A percentile compares a stretch with the other conserved stretches of the same genome.
Evolutionary conservation across 2,113 vertebrate species (phyloP).

Genomic region (Antennarius striatus): DNA sequence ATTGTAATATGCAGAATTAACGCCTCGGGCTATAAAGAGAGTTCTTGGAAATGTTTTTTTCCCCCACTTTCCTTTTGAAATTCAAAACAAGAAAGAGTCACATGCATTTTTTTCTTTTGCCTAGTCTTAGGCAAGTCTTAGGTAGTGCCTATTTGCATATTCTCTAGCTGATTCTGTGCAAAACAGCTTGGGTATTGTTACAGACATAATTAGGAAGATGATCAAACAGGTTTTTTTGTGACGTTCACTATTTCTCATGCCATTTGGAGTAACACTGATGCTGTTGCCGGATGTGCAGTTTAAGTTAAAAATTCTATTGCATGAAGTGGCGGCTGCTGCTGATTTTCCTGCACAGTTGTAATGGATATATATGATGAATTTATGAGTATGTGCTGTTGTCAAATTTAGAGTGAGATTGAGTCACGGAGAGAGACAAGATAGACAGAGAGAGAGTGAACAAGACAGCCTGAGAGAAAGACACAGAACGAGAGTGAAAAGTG

Average conservation of each 20-base stretch:
- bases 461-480: slow-evolving; percentile 56
- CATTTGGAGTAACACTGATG: slow-evolving; percentile 43
- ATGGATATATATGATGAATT: slow-evolving; percentile 56
- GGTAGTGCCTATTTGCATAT: slow-evolving; percentile 70
- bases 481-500: slow-evolving; percentile 46
- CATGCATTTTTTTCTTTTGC: slow-evolving; percentile 63
- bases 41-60: slow-evolving; percentile 65
- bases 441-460: slow-evolving; percentile 35
- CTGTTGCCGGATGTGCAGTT: slow-evolving; percentile 31
- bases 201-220: slow-evolving; percentile 72
- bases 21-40: slow-evolving; percentile 77
- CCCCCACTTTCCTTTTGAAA: slow-evolving; percentile 77
- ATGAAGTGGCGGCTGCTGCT: slow-evolving; percentile 42
- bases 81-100: slow-evolving; percentile 72
- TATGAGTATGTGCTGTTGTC: slow-evolving; percentile 49
- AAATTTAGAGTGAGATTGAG: slow-evolving; percentile 44
- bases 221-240: slow-evolving; percentile 70
- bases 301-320: slow-evolving; percentile 25
- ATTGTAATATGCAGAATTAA: slow-evolving; percentile 81
- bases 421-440: slow-evolving; percentile 22
- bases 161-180: slow-evolving; percentile 66
- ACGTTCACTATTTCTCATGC: slow-evolving; percentile 42
- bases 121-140: too few species aligned
- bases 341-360: slow-evolving; percentile 34
- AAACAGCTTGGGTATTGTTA: slow-evolving; percentile 76